Percentiles rank a stretch among this genome's conserved stretches.
phyloP scores from a whole-genome alignment of 1,140 invertebrate genomes.

The Hyles vespertilio region DNA sequence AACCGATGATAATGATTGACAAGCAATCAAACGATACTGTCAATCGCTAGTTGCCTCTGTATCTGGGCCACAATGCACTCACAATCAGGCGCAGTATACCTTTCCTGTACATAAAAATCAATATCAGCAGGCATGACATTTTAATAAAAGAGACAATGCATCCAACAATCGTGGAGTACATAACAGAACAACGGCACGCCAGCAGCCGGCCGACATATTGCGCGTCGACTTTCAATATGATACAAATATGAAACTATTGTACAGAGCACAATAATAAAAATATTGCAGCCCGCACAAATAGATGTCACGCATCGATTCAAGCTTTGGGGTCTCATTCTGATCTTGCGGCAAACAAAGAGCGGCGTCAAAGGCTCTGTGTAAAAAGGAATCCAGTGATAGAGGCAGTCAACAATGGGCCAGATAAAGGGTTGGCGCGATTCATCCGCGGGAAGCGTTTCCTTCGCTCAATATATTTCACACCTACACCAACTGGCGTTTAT shows the following conservation, averaged over 20 bases:
- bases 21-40: no score
- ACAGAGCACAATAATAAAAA: slow-evolving; percentile 4
- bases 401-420: slow-evolving; percentile 70
- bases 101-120: background rate
- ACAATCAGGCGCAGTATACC: background rate
- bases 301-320: slow-evolving; percentile 48
- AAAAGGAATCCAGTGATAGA: slow-evolving; percentile 73
- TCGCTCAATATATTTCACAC: background rate
- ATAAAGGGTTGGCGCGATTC: slow-evolving; percentile 35
- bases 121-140: no score
- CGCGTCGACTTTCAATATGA: background rate
- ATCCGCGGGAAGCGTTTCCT: background rate
- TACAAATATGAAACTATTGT: slow-evolving; percentile 6
- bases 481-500: no score
- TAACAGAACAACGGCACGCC: no score
- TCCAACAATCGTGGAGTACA: no score
- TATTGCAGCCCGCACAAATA: slow-evolving; percentile 9
- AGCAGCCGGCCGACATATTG: no score
- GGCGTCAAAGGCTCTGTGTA: slow-evolving; percentile 69
- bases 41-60: no score
- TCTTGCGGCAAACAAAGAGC: slow-evolving; percentile 66
- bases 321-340: slow-evolving; percentile 56
- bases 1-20: no score
- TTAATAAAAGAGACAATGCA: no score
- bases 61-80: no score